Base-by-base conservation (phyloP, 2,113 vertebrate species). In the Zapornia atra region DNA sequence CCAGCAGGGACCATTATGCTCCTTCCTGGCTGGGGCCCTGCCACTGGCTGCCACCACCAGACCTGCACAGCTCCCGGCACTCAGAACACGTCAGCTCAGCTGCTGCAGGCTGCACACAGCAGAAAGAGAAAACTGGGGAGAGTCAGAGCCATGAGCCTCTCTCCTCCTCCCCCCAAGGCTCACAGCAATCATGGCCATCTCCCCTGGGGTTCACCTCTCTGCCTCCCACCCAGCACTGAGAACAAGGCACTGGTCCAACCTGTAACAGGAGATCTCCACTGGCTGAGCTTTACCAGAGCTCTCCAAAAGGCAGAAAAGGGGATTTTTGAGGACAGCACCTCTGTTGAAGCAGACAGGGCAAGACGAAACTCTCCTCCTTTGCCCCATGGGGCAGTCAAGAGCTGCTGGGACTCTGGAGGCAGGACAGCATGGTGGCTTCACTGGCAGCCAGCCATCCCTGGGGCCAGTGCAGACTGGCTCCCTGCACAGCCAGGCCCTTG, bases 181-280 rank as follows among this genome's bases (percentile, higher is more conserved):
- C 9, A 1, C 21, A 25, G 59, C 2, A 3, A 71, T 11, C 66
- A 48, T 5, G 2, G n/a, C 56, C n/a, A 48, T 48, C 65, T 38
- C 38, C 11, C 19, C 2, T 1, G 2, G 29, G 50, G 26, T 24
- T 46, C 16, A 15, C 34, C 33, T 9, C 0, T 17, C 33, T 38
- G 14, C 72, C 28, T 42, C 56, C 34, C 1, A 1, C 26, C 19
- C 46, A 12, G 34, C 44, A 48, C 9, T 0, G 0, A 42, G 34
- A n/a, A 53, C 0, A 0, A 36, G 36, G 19, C 0, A 0, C 48
- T 22, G 46, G n/a, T 19, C n/a, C 68, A 61, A 36, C 18, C n/a
- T 0, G 0, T 33, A 42, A 20, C 70, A 54, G 48, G 29, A 82
- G 31, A 78, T 44, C 3, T 2, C 50, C 2, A 1, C 17, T n/a